Evolutionary conservation across 2,113 vertebrate genomes (phyloP).

Genomic region (Craseonycteris thonglongyai): DNA sequence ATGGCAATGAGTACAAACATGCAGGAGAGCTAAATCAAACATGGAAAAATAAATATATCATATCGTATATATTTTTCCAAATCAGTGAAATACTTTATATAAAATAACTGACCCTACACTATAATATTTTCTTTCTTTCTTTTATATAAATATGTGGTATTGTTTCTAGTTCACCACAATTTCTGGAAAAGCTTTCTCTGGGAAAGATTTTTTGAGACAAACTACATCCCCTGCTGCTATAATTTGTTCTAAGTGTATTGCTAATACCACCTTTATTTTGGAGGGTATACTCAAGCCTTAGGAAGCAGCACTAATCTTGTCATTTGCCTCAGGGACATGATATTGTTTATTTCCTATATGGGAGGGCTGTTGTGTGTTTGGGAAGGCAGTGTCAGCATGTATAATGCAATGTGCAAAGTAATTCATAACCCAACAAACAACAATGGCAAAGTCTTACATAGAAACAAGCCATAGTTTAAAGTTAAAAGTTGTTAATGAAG

Average conservation of each 20-base stretch:
- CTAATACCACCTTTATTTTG: background rate
- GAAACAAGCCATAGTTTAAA: background rate
- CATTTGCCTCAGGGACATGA: background rate
- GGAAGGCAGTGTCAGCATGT: background rate
- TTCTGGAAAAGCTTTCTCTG: background rate
- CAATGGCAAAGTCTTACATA: background rate
- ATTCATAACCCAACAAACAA: background rate
- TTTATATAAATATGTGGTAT: background rate
- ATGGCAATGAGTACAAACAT: background rate
- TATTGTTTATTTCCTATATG: background rate
- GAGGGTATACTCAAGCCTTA: background rate
- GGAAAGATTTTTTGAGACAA: background rate
- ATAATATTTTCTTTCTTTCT: background rate
- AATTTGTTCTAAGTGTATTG: background rate
- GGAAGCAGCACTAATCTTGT: background rate
- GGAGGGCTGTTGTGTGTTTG: background rate
- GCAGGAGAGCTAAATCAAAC: background rate
- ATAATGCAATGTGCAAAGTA: background rate
- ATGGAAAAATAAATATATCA: background rate
- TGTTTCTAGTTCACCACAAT: background rate
- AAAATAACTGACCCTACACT: background rate
- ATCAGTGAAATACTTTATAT: background rate
- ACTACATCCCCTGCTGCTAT: background rate
- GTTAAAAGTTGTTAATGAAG: background rate
- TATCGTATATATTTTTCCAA: background rate